Evolutionary conservation across 2,888 invertebrate genomes (phyloP).

Genomic region (Chalcosyrphus nemorum): DNA sequence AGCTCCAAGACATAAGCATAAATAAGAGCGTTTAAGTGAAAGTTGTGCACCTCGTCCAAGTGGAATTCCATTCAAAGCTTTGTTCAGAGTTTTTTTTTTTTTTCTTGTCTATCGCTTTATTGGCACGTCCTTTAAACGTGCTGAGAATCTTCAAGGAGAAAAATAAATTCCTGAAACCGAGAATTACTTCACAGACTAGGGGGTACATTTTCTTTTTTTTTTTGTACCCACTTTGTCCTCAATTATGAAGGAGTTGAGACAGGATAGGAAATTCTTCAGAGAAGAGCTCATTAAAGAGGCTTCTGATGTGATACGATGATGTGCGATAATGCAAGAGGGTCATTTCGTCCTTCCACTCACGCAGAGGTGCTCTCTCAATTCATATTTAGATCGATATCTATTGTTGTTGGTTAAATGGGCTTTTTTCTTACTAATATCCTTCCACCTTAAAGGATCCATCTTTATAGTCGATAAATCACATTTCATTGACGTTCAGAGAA

Average conservation of each 20-base stretch:
- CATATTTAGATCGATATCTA: constrained; percentile 61
- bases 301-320: constrained; percentile 36
- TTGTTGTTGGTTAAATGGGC: constrained; percentile 45
- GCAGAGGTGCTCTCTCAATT: constrained; percentile 38
- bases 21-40: constrained; percentile 56
- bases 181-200: constrained; percentile 43
- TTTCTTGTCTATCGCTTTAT: constrained; percentile 57
- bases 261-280: constrained; percentile 62
- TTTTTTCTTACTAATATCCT: constrained; percentile 75
- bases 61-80: constrained; percentile 23
- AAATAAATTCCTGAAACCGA: constrained; percentile 58
- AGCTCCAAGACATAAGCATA: constrained; percentile 4
- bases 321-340: background rate
- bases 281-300: constrained; percentile 58
- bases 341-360: too few relatives aligned
- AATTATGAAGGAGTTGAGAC: constrained; percentile 67
- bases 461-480: constrained; percentile 67
- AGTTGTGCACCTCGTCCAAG: constrained; percentile 42
- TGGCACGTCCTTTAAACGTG: constrained; percentile 66
- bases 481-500: constrained; percentile 17
- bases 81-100: too few relatives aligned
- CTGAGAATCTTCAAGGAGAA: constrained; percentile 39
- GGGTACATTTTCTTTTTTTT: constrained; percentile 51
- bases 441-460: too few relatives aligned
- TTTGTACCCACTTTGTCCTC: constrained; percentile 59